Evolutionary conservation across 30 jellyfish, hydroid and myxozoan species (phyloP).

Genomic region (Aurelia aurita): DNA sequence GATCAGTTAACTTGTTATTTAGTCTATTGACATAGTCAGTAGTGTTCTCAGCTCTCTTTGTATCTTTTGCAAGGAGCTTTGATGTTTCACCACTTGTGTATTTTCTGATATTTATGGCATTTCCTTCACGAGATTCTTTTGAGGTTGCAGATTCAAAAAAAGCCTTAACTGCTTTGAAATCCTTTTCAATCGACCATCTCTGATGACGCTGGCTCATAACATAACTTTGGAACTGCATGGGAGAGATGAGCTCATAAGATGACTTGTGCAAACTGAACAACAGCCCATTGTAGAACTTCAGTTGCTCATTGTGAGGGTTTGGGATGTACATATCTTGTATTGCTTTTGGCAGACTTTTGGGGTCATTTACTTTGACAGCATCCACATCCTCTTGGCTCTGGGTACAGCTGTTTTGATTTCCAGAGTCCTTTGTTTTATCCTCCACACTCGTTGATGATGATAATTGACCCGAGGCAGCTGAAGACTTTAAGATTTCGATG

Average conservation of each 20-base stretch:
- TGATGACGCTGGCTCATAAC: conserved; percentile 12
- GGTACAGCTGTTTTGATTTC: not conserved
- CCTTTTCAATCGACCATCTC: conserved; percentile 8
- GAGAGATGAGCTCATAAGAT: conserved; percentile 3
- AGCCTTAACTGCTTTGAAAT: not conserved
- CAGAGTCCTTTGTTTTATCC: not conserved
- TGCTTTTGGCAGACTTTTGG: conserved; percentile 7
- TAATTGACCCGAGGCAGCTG: not conserved
- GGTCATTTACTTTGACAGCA: not conserved
- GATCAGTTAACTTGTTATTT: not conserved
- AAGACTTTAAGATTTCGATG: conserved; percentile 2
- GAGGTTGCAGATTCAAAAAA: not conserved
- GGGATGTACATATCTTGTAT: conserved; percentile 2
- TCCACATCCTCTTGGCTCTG: not conserved
- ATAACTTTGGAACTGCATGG: not conserved
- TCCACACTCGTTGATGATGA: not conserved
- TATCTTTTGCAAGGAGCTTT: conserved; percentile 16
- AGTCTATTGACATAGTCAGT: not conserved
- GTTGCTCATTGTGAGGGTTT: conserved; percentile 22
- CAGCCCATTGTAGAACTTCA: conserved; percentile 9
- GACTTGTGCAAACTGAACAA: conserved; percentile 5
- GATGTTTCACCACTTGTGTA: not conserved
- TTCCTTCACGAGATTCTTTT: conserved; percentile 10
- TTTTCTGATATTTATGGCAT: conserved; percentile 7
- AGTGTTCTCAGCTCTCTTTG: not conserved